Base-by-base conservation (phyloP, 2,888 invertebrate genomes). In the Antheraea yamamai region DNA sequence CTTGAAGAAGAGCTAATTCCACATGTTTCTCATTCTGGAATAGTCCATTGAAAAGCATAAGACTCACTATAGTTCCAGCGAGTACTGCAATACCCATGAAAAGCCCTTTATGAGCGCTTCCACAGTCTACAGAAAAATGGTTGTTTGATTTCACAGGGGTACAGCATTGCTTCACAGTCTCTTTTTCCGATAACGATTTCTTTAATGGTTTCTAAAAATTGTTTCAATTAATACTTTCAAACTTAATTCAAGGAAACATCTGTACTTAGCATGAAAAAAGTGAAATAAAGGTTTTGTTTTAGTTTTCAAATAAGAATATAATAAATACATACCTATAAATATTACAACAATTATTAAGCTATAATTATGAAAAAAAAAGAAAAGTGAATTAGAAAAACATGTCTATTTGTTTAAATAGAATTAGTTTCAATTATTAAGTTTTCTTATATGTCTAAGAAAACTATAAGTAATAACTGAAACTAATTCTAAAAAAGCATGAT, bases 81-180 rank as follows among this genome's bases (percentile, higher is more conserved):
- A 97, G 94, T 20, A 97, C 95, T 16, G 96, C 93, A 73, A 97
- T 96, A 7, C 97, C 95, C 89, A 92, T 88, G 82, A 95, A 96
- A 88, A 97, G 92, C 83, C 97, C 93, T 92, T 96, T 96, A 86
- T 97, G 97, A 18, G 97, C 96, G 79, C 96, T 96, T 68, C 96
- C 96, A 88, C 97, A 97, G 92, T 97, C 97, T 70, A 97, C 96
- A 1, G 96, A 96, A 88, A 96, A 96, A 82, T 96, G 96, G 82
- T 92, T 95, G 81, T 89, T 92, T 30, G 93, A 91, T 79, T 92
- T 94, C 12, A 88, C 81, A 74, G 90, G 87, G 2, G 84, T 82
- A 75, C 92, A 91, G 78, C 92, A 91, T 74, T 88, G 88, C 73
- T 77, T 79, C 4, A 73, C 70, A n/a, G 39, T 6, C 79, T 79